These are phyloP conservation scores for Leptothorax acervorum DNA, from an alignment of 2,888 invertebrate genomes.

Conservation along the genomic window DNA sequence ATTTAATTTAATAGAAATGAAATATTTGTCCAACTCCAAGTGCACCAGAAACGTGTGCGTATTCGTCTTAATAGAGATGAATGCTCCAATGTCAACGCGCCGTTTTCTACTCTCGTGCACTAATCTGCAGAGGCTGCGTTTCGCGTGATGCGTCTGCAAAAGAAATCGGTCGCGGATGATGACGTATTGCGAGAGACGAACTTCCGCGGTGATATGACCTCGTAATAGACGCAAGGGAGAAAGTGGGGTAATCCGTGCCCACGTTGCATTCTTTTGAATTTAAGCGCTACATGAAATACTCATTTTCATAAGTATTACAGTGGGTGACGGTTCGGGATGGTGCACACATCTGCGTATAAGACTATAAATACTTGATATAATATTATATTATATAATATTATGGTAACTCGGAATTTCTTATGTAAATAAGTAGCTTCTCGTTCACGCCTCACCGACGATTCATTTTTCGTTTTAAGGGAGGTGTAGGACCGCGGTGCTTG, in stretches of 20 bases:
- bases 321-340: not conserved
- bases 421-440: slow-evolving; percentile 19
- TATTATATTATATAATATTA: not conserved
- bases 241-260: slow-evolving; percentile 61
- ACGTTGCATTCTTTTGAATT: slow-evolving; percentile 41
- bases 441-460: not conserved
- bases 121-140: slow-evolving; percentile 31
- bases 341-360: not conserved
- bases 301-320: slow-evolving; percentile 18
- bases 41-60: not conserved
- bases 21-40: not conserved
- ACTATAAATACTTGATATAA: not conserved
- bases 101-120: slow-evolving; percentile 2
- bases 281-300: slow-evolving; percentile 10
- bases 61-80: not conserved
- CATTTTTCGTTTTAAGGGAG: slow-evolving; percentile 13
- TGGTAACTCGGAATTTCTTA: slow-evolving; percentile 20
- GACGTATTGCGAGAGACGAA: slow-evolving; percentile 54
- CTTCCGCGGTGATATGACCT: slow-evolving; percentile 58
- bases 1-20: not conserved
- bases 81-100: not conserved
- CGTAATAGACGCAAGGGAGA: slow-evolving; percentile 56
- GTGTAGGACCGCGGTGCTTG: slow-evolving; percentile 14
- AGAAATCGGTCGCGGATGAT: slow-evolving; percentile 58
- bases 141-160: slow-evolving; percentile 51